Evolutionary conservation across 2,113 vertebrate species (phyloP).

Genomic region (Sylvilagus bachmani): DNA sequence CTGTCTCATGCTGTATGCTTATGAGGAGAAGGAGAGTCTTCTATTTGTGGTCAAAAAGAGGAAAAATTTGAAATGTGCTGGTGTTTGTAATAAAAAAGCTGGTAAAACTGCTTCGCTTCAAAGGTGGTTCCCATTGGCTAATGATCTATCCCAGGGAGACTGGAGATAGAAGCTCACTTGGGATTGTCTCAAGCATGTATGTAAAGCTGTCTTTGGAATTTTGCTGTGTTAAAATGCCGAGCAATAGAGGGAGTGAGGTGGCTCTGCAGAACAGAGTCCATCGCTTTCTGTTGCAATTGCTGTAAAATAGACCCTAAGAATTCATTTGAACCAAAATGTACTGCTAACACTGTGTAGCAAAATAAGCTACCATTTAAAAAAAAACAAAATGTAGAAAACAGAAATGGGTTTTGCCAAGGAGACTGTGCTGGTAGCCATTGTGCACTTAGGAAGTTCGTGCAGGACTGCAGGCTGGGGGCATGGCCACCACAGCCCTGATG

Average conservation of each 20-base stretch:
- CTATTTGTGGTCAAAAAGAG: slow-evolving; percentile 90
- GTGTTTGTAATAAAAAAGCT: slow-evolving; percentile 91
- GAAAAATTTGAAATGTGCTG: slow-evolving; percentile 90
- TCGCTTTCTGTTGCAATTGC: not conserved
- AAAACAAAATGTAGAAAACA: not conserved
- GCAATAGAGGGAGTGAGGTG: not conserved
- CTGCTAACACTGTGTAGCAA: not conserved
- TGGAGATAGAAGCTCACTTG: not conserved
- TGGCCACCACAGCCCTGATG: too few species aligned
- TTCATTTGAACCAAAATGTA: not conserved
- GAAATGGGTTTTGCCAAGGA: not conserved
- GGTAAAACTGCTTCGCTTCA: slow-evolving; percentile 88
- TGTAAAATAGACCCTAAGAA: not conserved
- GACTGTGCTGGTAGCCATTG: not conserved
- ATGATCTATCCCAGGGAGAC: slow-evolving; percentile 56
- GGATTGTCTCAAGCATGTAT: not conserved
- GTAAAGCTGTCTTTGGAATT: slow-evolving; percentile 4
- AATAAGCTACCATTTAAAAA: not conserved
- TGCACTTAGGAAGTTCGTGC: not conserved
- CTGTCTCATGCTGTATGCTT: slow-evolving; percentile 88
- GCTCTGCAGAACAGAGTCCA: not conserved
- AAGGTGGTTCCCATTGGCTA: slow-evolving; percentile 87
- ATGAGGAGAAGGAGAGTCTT: slow-evolving; percentile 84
- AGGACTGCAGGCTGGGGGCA: not conserved
- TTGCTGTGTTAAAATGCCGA: too few species aligned